Evolutionary conservation across 2,888 invertebrate genomes (phyloP).

Genomic region (Anthoptus insignis): DNA sequence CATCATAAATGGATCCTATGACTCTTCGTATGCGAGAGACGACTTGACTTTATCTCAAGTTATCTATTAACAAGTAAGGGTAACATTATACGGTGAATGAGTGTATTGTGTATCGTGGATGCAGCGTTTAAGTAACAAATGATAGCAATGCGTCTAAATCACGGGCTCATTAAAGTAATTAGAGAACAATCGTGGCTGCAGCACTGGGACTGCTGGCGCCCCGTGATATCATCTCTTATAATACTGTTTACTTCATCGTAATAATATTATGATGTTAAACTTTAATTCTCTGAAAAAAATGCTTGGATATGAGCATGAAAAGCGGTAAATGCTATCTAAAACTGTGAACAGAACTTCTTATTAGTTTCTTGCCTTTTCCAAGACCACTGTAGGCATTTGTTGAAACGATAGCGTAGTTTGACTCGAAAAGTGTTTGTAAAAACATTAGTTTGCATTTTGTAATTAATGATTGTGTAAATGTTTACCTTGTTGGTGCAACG

Average conservation of each 20-base stretch:
- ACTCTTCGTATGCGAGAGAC: background rate
- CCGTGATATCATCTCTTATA: slow-evolving; percentile 22
- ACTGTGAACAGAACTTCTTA: too few species aligned
- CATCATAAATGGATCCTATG: slow-evolving; percentile 19
- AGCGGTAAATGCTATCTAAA: too few species aligned
- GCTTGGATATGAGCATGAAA: too few species aligned
- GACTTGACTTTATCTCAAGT: background rate
- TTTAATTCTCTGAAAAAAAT: background rate
- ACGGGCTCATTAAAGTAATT: slow-evolving; percentile 34
- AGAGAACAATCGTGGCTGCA: slow-evolving; percentile 24
- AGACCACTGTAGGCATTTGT: too few species aligned
- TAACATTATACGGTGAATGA: background rate
- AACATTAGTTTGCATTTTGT: too few species aligned
- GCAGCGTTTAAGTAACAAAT: slow-evolving; percentile 17
- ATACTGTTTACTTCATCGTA: background rate
- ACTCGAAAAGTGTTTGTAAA: too few species aligned
- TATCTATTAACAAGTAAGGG: background rate
- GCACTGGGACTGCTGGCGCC: slow-evolving; percentile 2
- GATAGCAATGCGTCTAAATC: slow-evolving; percentile 32
- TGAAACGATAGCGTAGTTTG: too few species aligned
- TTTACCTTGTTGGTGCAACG: too few species aligned
- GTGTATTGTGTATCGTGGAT: background rate
- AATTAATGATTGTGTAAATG: too few species aligned
- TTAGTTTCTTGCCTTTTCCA: too few species aligned
- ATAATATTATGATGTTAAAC: background rate